Evolutionary conservation across 2,797 vertebrate species (phyloP).

Genomic region (Podargus strigoides): DNA sequence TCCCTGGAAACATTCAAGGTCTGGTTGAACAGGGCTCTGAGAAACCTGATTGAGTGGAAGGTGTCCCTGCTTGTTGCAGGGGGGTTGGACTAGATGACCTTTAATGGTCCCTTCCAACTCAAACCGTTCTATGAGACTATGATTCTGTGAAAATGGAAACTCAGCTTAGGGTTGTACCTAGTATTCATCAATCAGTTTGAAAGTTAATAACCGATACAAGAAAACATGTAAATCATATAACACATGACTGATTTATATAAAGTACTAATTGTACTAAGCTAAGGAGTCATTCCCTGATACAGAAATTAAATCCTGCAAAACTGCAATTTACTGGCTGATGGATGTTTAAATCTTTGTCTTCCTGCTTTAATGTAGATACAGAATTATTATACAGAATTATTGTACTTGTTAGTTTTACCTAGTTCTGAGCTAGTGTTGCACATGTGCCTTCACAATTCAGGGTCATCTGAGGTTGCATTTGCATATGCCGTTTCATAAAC

Average conservation of each 20-base stretch:
- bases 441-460: not conserved
- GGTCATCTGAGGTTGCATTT: not conserved
- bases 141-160: not conserved
- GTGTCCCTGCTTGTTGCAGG: not conserved
- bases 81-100: not conserved
- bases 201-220: not conserved
- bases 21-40: fast-evolving
- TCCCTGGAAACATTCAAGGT: not conserved
- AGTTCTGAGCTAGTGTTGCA: not conserved
- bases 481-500: not conserved
- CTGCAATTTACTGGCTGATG: not conserved
- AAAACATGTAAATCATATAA: not conserved
- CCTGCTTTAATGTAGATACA: not conserved
- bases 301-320: not conserved
- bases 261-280: not conserved
- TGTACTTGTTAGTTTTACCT: not conserved
- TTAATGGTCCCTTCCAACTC: not conserved
- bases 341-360: not conserved
- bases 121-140: not conserved
- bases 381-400: not conserved
- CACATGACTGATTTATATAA: not conserved
- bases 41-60: not conserved
- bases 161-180: not conserved
- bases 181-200: not conserved
- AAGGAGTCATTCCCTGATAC: not conserved